These are phyloP conservation scores for Brachionus asplanchnoidis DNA, from an alignment of 1,140 invertebrate genomes.

Conservation along the genomic window DNA sequence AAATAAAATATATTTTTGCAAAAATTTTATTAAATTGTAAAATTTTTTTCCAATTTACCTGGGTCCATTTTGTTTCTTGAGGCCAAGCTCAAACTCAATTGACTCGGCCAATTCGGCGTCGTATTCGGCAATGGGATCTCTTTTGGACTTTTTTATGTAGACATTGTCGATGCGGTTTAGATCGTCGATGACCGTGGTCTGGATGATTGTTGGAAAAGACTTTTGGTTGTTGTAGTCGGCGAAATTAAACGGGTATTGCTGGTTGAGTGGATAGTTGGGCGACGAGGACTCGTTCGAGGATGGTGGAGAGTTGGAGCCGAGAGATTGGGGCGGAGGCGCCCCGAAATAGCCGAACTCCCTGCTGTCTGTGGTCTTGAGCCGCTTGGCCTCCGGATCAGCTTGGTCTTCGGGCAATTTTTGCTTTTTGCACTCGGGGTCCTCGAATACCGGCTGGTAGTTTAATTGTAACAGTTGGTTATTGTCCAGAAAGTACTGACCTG, in stretches of 20 bases:
- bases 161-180: neutral
- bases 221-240: neutral
- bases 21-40: neutral
- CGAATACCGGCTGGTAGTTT: neutral
- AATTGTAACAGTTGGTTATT: neutral
- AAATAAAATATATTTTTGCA: neutral
- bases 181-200: neutral
- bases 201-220: neutral
- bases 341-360: neutral
- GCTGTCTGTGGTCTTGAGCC: neutral
- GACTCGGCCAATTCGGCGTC: constrained; percentile 29
- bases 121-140: constrained; percentile 40
- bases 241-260: neutral
- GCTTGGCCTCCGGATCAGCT: neutral
- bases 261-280: neutral
- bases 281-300: constrained; percentile 3
- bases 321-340: neutral
- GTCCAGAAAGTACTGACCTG: neutral
- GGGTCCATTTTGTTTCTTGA: constrained; percentile 40
- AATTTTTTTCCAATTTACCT: neutral
- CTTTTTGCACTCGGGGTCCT: neutral
- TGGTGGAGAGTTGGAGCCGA: neutral
- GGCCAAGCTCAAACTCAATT: constrained; percentile 34
- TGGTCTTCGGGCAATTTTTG: neutral
- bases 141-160: constrained; percentile 10